phyloP scores from a whole-genome alignment of 1,140 invertebrate species.

The Arion vulgaris region DNA sequence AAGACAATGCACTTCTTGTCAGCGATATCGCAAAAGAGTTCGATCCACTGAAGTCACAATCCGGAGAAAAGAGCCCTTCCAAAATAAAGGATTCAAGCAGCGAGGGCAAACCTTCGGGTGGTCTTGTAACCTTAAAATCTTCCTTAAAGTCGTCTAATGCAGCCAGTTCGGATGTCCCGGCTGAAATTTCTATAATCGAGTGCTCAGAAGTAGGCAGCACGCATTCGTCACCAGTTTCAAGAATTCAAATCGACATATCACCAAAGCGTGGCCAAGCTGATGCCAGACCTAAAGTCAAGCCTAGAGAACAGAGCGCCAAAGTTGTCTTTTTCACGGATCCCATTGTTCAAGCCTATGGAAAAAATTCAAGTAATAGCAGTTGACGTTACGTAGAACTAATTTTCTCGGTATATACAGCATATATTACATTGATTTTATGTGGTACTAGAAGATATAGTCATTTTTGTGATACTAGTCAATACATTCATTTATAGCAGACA shows the following conservation, averaged over 20 bases:
- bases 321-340: conserved; percentile 36
- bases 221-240: not conserved
- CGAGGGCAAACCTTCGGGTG: not conserved
- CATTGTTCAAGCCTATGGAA: conserved; percentile 22
- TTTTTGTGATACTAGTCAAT: conserved; percentile 2
- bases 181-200: conserved; percentile 24
- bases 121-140: conserved; percentile 12
- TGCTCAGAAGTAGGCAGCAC: conserved; percentile 38
- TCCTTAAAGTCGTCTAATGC: conserved; percentile 15
- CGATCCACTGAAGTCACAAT: not conserved
- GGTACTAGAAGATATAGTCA: no score
- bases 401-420: not conserved
- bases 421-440: not conserved
- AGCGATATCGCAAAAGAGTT: conserved; percentile 2
- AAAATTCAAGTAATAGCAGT: conserved; percentile 16
- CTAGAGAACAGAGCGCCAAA: conserved; percentile 24
- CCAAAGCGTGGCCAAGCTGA: not conserved
- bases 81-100: not conserved
- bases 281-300: conserved; percentile 4
- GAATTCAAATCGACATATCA: not conserved
- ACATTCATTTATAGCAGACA: not conserved
- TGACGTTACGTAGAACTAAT: not conserved
- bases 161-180: not conserved
- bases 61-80: not conserved
- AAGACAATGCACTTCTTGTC: not conserved